phyloP scores from a whole-genome alignment of 1,140 invertebrate genomes.

The Dendrolimus punctatus region DNA sequence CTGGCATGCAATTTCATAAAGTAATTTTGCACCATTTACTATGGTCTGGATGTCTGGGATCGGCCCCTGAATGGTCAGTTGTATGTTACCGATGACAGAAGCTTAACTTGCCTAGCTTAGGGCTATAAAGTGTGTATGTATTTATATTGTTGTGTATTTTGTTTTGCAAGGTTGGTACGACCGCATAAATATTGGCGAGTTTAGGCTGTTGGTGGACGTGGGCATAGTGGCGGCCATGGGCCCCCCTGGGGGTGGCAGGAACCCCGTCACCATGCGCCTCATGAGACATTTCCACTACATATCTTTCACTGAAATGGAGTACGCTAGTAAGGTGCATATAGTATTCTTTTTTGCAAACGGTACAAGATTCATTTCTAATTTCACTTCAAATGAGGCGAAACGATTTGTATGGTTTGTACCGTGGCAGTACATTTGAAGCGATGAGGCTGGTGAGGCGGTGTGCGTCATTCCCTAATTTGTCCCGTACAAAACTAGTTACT shows the following conservation, averaged over 20 bases:
- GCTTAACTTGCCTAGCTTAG: too few relatives aligned
- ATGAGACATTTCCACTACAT: slow-evolving; percentile 87
- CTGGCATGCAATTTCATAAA: too few relatives aligned
- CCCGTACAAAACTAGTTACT: too few relatives aligned
- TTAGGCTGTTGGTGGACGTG: slow-evolving; percentile 79
- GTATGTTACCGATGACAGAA: too few relatives aligned
- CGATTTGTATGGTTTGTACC: background rate
- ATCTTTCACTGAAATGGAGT: slow-evolving; percentile 84
- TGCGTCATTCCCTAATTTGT: too few relatives aligned
- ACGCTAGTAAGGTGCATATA: slow-evolving; percentile 74
- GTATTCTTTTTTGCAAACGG: too few relatives aligned
- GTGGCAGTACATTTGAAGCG: too few relatives aligned
- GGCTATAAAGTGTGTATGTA: background rate
- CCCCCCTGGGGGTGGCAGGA: slow-evolving; percentile 83
- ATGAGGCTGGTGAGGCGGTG: too few relatives aligned
- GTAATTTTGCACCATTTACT: too few relatives aligned
- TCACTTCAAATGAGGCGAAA: background rate
- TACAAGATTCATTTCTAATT: too few relatives aligned
- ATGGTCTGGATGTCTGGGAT: too few relatives aligned
- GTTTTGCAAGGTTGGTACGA: slow-evolving; percentile 79
- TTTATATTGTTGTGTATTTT: slow-evolving; percentile 1
- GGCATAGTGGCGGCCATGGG: slow-evolving; percentile 84
- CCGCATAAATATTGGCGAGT: slow-evolving; percentile 80
- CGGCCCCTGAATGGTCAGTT: too few relatives aligned
- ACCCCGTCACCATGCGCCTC: slow-evolving; percentile 81